Conservation (phyloP, 2,113 vertebrate species). For the Scolopax mira region DNA sequence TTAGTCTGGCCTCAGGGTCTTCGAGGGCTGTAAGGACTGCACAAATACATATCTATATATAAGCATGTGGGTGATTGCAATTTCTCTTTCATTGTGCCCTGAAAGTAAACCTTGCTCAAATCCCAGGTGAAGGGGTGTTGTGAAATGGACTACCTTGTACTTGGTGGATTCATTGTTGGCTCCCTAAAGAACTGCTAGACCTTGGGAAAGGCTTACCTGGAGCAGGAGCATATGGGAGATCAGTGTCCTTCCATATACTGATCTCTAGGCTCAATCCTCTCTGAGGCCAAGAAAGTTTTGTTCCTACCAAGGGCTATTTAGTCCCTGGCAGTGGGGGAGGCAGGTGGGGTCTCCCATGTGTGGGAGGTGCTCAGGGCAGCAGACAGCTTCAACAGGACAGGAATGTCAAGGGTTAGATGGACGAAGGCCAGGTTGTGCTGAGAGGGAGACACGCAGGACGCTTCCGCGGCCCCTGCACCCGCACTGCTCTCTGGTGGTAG, state of each 20-base stretch:
- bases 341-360: not conserved
- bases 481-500: not conserved
- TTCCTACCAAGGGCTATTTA: not conserved
- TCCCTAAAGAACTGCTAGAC: not conserved
- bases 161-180: not conserved
- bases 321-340: not conserved
- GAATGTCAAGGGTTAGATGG: not conserved
- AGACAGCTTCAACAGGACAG: not conserved
- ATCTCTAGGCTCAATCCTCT: not conserved
- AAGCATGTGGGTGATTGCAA: not conserved
- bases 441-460: rapidly evolving
- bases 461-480: not conserved
- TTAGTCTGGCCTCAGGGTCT: not conserved
- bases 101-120: not conserved
- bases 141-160: not conserved
- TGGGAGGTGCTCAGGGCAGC: not conserved
- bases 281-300: not conserved
- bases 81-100: not conserved
- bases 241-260: not conserved
- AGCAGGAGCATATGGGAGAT: not conserved
- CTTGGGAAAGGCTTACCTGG: not conserved
- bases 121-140: not conserved
- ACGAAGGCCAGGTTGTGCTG: not conserved
- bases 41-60: not conserved
- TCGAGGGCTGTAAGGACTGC: not conserved